These are phyloP conservation scores for Dallia pectoralis DNA, from an alignment of 2,797 vertebrate species.

Conservation along the genomic window DNA sequence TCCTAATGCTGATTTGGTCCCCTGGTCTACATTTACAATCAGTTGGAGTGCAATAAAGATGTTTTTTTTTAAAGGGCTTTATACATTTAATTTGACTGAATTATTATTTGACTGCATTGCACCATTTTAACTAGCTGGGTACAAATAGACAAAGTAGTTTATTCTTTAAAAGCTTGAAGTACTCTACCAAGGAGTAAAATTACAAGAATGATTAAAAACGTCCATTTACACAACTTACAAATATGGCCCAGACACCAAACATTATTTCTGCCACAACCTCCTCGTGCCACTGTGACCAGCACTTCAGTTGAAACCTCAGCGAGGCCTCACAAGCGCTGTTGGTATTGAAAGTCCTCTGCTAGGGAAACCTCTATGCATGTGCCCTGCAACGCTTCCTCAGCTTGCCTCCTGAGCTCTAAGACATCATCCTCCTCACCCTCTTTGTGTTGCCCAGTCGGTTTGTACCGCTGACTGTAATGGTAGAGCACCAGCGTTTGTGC, in stretches of 20 bases:
- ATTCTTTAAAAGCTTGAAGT: background rate
- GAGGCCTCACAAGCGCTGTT: conserved; percentile 70
- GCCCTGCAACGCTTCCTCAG: conserved; percentile 69
- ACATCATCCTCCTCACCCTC: conserved; percentile 75
- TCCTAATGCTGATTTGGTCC: too few relatives aligned
- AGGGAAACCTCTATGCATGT: conserved; percentile 76
- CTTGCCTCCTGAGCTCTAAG: conserved; percentile 77
- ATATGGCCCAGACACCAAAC: background rate
- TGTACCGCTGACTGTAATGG: conserved; percentile 93
- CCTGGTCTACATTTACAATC: too few relatives aligned
- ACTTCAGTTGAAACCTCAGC: too few relatives aligned
- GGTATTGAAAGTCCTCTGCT: conserved; percentile 87
- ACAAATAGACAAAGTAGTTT: background rate
- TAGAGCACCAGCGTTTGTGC: conserved; percentile 77
- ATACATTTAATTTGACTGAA: background rate
- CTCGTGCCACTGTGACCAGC: conserved; percentile 11
- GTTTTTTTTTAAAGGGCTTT: too few relatives aligned
- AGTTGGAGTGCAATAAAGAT: too few relatives aligned
- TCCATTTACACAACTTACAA: conserved; percentile 15
- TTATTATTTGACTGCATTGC: background rate
- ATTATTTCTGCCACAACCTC: background rate
- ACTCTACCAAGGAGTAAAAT: background rate
- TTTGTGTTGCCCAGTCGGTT: conserved; percentile 62
- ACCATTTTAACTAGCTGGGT: background rate
- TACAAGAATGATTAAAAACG: background rate